Conservation (phyloP, 2,113 vertebrate genomes). For the Zonotrichia leucophrys region DNA sequence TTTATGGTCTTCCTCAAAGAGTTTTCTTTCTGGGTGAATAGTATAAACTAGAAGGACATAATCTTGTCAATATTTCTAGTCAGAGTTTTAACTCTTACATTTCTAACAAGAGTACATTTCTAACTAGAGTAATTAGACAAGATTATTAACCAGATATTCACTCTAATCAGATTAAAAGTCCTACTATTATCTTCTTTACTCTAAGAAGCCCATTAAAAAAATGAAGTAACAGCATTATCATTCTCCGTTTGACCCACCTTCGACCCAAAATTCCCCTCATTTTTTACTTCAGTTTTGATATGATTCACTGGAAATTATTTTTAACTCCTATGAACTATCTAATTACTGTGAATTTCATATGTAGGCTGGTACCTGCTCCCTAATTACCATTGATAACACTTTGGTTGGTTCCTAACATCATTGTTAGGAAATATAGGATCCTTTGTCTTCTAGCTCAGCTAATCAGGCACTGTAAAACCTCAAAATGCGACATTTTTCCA, state of each 20-base stretch:
- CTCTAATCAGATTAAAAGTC: slow-evolving; percentile 31
- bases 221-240: neutral
- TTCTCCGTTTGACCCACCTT: neutral
- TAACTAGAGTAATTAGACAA: neutral
- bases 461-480: neutral
- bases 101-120: no score
- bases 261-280: neutral
- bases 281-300: neutral
- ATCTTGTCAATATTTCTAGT: neutral
- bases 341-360: neutral
- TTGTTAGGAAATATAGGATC: neutral
- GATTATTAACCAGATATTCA: slow-evolving; percentile 7
- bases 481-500: neutral
- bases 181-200: slow-evolving; percentile 27
- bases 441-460: neutral
- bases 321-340: neutral
- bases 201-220: slow-evolving; percentile 34
- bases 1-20: neutral
- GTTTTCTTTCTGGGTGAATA: neutral
- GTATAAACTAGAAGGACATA: neutral
- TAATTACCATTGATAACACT: neutral
- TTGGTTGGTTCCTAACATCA: neutral
- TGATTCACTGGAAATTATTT: neutral
- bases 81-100: neutral
- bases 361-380: neutral